Conservation (phyloP, 2,797 vertebrate species). For the Threskiornis aethiopicus region DNA sequence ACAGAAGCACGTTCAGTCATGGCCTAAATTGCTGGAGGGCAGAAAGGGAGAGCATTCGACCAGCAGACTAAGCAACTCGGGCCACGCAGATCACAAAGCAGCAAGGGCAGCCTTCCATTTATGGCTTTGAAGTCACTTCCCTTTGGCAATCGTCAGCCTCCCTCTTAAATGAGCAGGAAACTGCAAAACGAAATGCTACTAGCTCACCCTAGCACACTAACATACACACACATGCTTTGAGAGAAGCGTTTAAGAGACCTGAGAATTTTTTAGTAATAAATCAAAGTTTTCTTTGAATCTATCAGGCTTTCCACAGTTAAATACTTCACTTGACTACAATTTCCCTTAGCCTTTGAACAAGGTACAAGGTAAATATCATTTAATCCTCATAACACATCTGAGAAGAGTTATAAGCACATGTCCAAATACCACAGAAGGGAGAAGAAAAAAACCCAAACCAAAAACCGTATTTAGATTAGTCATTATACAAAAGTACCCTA, state of each 20-base stretch:
- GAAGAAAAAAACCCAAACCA: not conserved
- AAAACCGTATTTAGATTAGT: not conserved
- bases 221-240: not conserved
- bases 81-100: not conserved
- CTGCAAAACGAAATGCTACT: rapidly evolving
- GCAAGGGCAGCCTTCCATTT: not conserved
- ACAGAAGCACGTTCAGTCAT: not conserved
- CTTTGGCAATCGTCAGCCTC: not conserved
- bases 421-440: not conserved
- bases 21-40: not conserved
- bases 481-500: not conserved
- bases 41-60: not conserved
- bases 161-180: not conserved
- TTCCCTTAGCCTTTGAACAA: not conserved
- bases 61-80: not conserved
- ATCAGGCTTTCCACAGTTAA: not conserved
- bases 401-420: not conserved
- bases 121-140: not conserved
- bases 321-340: not conserved
- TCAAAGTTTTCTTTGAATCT: not conserved
- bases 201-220: not conserved
- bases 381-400: not conserved
- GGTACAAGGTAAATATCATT: not conserved
- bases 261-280: not conserved
- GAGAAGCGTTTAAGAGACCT: not conserved